phyloP scores from a whole-genome alignment of 2,888 invertebrate genomes.

The Euplagia quadripunctaria region DNA sequence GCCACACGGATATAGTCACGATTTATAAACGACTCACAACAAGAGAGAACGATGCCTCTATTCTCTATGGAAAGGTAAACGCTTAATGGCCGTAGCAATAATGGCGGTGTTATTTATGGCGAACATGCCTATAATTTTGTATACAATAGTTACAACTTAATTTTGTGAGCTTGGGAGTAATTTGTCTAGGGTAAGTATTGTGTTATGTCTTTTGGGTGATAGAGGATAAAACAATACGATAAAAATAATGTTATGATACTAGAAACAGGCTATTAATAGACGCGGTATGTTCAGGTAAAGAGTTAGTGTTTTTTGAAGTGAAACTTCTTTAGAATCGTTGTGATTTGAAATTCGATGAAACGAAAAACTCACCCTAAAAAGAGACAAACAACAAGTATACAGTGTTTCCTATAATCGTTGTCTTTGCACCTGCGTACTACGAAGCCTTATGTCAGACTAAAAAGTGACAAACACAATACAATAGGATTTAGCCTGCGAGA shows the following conservation, averaged over 20 bases:
- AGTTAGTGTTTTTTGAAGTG: too few species aligned
- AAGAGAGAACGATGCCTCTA: constrained; percentile 16
- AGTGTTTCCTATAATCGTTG: too few species aligned
- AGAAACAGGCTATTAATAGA: neutral
- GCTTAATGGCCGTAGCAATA: constrained; percentile 27
- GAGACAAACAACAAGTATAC: too few species aligned
- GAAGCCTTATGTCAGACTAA: too few species aligned
- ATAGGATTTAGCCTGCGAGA: too few species aligned
- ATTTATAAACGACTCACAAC: neutral
- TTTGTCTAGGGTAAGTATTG: constrained; percentile 17
- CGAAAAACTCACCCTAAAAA: too few species aligned
- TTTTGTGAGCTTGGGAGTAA: constrained; percentile 13
- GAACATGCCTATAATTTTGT: constrained; percentile 21
- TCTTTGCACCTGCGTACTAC: too few species aligned
- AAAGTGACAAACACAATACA: too few species aligned
- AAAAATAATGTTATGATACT: neutral
- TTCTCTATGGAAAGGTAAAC: constrained; percentile 29
- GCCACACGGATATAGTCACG: neutral
- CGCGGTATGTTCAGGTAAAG: neutral
- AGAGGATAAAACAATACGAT: neutral
- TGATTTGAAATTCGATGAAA: too few species aligned
- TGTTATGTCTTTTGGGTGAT: neutral
- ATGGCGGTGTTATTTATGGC: constrained; percentile 32
- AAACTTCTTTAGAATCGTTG: too few species aligned
- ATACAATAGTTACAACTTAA: constrained; percentile 29